Evolutionary conservation across 1,140 invertebrate species (phyloP).

Genomic region (Paraescarpia echinospica): DNA sequence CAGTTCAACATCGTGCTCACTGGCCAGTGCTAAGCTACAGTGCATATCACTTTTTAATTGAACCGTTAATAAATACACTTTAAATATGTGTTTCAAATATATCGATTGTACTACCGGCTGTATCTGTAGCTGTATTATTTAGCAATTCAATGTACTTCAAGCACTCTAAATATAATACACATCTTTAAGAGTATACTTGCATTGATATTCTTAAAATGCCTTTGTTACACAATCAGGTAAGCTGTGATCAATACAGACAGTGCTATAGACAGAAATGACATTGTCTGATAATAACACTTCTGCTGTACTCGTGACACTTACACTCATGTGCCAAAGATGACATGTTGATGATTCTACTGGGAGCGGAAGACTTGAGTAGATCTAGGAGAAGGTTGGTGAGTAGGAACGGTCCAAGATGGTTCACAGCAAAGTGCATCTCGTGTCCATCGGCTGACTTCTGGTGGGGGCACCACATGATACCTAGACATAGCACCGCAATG

Average conservation of each 20-base stretch:
- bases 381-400: constrained; percentile 25
- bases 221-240: no score
- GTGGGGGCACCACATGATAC: constrained; percentile 46
- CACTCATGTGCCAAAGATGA: background rate
- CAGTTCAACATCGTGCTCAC: no score
- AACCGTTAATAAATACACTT: no score
- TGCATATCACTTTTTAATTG: no score
- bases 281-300: background rate
- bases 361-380: background rate
- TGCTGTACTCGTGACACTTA: background rate
- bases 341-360: constrained; percentile 22
- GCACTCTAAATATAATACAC: background rate
- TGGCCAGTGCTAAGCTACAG: no score
- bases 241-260: background rate
- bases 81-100: no score
- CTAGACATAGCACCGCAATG: constrained; percentile 23
- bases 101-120: no score
- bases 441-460: constrained; percentile 49
- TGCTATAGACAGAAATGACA: background rate
- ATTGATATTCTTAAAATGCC: background rate
- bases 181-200: background rate
- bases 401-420: constrained; percentile 42
- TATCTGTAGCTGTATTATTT: no score
- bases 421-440: constrained; percentile 54
- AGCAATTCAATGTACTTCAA: background rate